A percentile compares a stretch with the other conserved stretches of the same genome.
These are phyloP conservation scores for Tetrax tetrax DNA, from an alignment of 2,113 vertebrate species.

Conservation along the genomic window DNA sequence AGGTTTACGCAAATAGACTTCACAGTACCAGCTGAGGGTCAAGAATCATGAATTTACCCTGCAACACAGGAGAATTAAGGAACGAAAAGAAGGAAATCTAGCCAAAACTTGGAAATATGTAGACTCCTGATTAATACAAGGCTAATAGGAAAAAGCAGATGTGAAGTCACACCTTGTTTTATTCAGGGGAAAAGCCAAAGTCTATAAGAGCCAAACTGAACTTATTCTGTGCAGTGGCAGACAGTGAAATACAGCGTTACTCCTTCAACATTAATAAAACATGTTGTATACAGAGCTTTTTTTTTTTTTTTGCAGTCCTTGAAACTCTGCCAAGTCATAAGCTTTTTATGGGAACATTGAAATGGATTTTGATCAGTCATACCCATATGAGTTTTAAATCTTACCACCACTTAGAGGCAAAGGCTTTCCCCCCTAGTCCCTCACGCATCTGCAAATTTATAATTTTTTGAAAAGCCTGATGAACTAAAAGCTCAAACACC, in stretches of 20 bases:
- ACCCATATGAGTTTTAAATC: slow-evolving; percentile 23
- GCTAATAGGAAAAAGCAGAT: slow-evolving; percentile 34
- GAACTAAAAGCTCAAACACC: background rate
- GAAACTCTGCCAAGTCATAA: slow-evolving; percentile 56
- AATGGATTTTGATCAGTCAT: slow-evolving; percentile 48
- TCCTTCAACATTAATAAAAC: slow-evolving; percentile 60
- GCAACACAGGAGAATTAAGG: background rate
- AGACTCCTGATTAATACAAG: background rate
- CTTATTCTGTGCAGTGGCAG: background rate
- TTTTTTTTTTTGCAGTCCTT: background rate
- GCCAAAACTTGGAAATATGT: background rate
- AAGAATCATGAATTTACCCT: background rate
- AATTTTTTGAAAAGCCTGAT: background rate
- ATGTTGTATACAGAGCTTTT: slow-evolving; percentile 21
- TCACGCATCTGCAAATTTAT: background rate
- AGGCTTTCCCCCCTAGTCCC: background rate
- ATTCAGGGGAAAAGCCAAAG: background rate
- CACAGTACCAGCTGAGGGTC: background rate
- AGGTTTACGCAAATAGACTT: background rate
- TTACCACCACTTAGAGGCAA: slow-evolving; percentile 26
- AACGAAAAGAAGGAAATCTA: background rate
- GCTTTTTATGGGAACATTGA: slow-evolving; percentile 46
- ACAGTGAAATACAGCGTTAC: slow-evolving; percentile 25
- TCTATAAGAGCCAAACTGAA: background rate
- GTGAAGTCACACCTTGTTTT: slow-evolving; percentile 12